Conservation (phyloP, 2,797 vertebrate genomes). For the Sibirionetta formosa region DNA sequence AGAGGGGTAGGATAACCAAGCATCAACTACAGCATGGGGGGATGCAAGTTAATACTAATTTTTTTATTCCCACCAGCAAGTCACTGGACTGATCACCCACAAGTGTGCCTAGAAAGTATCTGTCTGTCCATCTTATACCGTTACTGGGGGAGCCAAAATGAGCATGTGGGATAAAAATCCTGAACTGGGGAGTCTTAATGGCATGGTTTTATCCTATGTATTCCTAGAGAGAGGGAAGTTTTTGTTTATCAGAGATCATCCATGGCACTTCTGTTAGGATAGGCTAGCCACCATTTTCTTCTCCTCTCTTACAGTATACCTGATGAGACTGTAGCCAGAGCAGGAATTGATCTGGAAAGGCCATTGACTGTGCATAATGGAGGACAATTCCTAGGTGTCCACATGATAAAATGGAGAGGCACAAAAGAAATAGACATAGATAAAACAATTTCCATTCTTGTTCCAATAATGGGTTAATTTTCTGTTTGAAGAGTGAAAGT, state of each 20-base stretch:
- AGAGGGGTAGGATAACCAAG: not conserved
- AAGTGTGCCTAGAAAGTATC: not conserved
- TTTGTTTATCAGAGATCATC: not conserved
- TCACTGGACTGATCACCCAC: not conserved
- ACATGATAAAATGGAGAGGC: not conserved
- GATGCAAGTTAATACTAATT: not conserved
- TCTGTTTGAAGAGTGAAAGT: not conserved
- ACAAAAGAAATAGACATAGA: not conserved
- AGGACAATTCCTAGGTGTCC: not conserved
- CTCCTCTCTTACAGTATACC: not conserved
- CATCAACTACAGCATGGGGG: not conserved
- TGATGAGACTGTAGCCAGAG: not conserved
- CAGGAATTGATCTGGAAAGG: not conserved
- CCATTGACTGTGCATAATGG: rapidly evolving
- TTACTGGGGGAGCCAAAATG: not conserved
- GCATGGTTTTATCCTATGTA: not conserved
- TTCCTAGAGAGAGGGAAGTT: not conserved
- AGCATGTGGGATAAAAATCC: not conserved
- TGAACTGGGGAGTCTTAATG: not conserved
- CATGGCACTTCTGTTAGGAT: rapidly evolving
- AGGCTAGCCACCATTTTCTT: not conserved
- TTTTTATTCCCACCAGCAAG: not conserved
- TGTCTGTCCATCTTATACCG: not conserved
- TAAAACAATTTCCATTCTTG: not conserved
- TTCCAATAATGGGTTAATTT: not conserved